A percentile compares a stretch with the other conserved stretches of the same genome.
These are phyloP conservation scores for Teleogryllus occipitalis DNA, from an alignment of 1,140 invertebrate species.

Conservation along the genomic window DNA sequence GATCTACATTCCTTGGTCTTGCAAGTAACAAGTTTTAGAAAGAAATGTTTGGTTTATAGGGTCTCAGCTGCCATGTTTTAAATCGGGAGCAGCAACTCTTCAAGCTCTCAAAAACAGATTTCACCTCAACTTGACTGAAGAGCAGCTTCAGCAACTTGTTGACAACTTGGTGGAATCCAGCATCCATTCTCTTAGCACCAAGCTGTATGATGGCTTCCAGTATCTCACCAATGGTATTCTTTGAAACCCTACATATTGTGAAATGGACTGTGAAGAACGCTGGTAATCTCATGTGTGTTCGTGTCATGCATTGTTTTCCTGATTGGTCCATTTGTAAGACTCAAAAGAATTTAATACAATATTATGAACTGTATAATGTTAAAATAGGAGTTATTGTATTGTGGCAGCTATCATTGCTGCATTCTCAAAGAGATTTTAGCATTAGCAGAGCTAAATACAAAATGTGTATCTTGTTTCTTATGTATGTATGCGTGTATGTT, in stretches of 20 bases:
- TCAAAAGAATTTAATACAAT: not conserved
- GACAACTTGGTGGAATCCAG: conserved; percentile 90
- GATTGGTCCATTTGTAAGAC: conserved; percentile 1
- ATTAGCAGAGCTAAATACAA: not conserved
- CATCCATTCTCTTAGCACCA: conserved; percentile 92
- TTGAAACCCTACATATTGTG: conserved; percentile 28
- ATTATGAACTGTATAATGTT: not conserved
- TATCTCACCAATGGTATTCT: conserved; percentile 98
- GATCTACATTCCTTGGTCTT: not conserved
- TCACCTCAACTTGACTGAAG: conserved; percentile 89
- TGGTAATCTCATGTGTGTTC: not conserved
- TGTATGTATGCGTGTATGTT: not conserved
- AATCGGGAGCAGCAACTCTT: conserved; percentile 74
- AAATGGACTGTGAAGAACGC: not conserved
- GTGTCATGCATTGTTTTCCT: not conserved
- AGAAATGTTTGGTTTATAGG: conserved; percentile 47
- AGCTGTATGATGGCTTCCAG: conserved; percentile 98
- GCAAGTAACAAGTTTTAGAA: too few relatives aligned
- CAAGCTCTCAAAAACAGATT: conserved; percentile 85
- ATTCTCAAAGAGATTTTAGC: not conserved
- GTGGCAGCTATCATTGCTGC: not conserved
- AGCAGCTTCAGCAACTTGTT: conserved; percentile 85
- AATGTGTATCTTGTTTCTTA: not conserved
- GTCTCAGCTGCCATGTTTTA: conserved; percentile 93
- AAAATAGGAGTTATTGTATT: not conserved